Conservation (phyloP, 2,113 vertebrate species). For the Gasterosteus nipponicus region DNA sequence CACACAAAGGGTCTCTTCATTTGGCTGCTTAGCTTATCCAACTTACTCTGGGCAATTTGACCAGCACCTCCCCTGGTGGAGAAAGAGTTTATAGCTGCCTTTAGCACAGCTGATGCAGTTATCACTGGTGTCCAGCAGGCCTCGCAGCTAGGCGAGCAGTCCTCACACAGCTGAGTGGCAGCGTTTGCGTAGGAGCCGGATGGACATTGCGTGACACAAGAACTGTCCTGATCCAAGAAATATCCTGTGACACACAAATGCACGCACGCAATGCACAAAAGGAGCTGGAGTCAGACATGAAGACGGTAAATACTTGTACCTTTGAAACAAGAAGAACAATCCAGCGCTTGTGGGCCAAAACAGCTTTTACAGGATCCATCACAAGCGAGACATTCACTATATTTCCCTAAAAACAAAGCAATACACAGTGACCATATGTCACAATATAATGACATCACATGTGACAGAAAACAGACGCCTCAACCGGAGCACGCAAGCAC, state of each 20-base stretch:
- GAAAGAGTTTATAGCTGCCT: conserved; percentile 72
- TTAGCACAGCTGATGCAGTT: conserved; percentile 79
- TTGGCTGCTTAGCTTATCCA: neutral
- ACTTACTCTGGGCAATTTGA: conserved; percentile 82
- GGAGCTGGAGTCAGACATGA: accelerated
- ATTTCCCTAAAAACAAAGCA: conserved; percentile 52
- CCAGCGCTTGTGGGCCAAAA: conserved; percentile 75
- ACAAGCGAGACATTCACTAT: conserved; percentile 64
- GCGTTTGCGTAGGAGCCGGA: conserved; percentile 77
- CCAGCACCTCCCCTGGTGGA: conserved; percentile 82
- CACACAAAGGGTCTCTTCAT: neutral
- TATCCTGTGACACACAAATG: conserved; percentile 63
- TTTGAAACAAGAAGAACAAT: conserved; percentile 78
- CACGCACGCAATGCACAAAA: neutral
- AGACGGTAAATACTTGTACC: conserved; percentile 44
- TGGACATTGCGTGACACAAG: conserved; percentile 77
- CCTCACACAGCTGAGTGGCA: conserved; percentile 79
- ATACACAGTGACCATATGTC: neutral
- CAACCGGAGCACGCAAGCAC: neutral
- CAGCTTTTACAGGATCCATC: conserved; percentile 74
- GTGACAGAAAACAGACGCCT: neutral
- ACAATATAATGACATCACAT: neutral
- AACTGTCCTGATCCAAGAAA: conserved; percentile 80
- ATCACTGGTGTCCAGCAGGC: conserved; percentile 72
- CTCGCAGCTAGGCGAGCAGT: conserved; percentile 82